Conservation (phyloP, 2,888 invertebrate species). For the Argyresthia goedartella region DNA sequence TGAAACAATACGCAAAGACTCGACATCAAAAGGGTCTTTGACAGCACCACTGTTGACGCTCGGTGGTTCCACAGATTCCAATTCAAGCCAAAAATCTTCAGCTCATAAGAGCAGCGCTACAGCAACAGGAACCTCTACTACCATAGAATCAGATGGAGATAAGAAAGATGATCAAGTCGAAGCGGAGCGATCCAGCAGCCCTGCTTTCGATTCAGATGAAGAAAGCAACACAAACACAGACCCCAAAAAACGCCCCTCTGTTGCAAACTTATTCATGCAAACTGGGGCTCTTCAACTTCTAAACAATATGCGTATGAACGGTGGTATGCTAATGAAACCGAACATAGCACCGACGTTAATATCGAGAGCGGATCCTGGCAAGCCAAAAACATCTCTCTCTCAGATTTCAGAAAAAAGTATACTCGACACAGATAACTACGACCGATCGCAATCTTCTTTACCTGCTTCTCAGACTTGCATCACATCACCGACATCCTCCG, state of each 20-base stretch:
- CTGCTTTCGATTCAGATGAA: slow-evolving; percentile 95
- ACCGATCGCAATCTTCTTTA: slow-evolving; percentile 38
- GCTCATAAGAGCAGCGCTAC: slow-evolving; percentile 71
- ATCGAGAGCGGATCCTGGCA: slow-evolving; percentile 34
- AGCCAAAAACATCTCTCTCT: slow-evolving; percentile 62
- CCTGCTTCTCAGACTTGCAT: slow-evolving; percentile 41
- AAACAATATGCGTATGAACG: slow-evolving; percentile 68
- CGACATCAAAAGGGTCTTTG: slow-evolving; percentile 46
- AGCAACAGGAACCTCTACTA: slow-evolving; percentile 71
- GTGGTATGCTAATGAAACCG: slow-evolving; percentile 61
- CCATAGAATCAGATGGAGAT: slow-evolving; percentile 57
- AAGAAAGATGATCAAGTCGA: slow-evolving; percentile 67
- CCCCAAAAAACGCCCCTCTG: slow-evolving; percentile 73
- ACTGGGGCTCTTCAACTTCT: slow-evolving; percentile 69
- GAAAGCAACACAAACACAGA: slow-evolving; percentile 79
- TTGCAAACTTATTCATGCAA: slow-evolving; percentile 78
- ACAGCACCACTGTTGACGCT: slow-evolving; percentile 49
- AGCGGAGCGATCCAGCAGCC: slow-evolving; percentile 88
- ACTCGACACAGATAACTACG: slow-evolving; percentile 72
- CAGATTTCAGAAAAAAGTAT: slow-evolving; percentile 75
- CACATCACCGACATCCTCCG: slow-evolving; percentile 51
- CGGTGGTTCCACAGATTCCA: slow-evolving; percentile 68
- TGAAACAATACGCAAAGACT: slow-evolving; percentile 47
- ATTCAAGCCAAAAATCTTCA: slow-evolving; percentile 73
- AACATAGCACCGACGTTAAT: slow-evolving; percentile 16